phyloP scores from a whole-genome alignment of 2,888 invertebrate genomes.

The Drepana falcataria region DNA sequence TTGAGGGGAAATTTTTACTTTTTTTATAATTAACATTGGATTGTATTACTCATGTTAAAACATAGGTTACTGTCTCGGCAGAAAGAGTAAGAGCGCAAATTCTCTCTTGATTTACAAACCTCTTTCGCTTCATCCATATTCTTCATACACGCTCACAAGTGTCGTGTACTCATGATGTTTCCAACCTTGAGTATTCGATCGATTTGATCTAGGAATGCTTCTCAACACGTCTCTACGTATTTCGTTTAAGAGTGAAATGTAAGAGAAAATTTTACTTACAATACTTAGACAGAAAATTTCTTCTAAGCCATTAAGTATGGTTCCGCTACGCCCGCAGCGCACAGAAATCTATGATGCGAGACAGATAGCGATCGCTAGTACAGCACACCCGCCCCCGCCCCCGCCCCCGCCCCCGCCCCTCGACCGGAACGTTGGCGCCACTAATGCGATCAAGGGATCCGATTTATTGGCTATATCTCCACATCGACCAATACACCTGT shows the following conservation, averaged over 20 bases:
- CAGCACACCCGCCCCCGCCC: constrained; percentile 10
- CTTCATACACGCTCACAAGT: too few species aligned
- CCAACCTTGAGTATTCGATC: too few species aligned
- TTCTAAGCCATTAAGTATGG: constrained; percentile 11
- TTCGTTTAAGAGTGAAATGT: neutral
- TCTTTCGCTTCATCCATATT: too few species aligned
- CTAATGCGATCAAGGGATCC: constrained; percentile 57
- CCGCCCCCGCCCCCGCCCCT: constrained; percentile 22
- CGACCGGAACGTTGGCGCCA: constrained; percentile 65
- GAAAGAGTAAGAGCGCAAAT: too few species aligned
- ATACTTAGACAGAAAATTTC: constrained; percentile 9
- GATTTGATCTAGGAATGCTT: too few species aligned
- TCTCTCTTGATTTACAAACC: too few species aligned
- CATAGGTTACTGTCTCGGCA: too few species aligned
- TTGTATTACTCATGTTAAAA: neutral
- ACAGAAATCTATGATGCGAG: constrained; percentile 19
- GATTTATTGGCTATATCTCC: constrained; percentile 65
- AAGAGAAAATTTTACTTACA: neutral
- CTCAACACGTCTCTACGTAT: too few species aligned
- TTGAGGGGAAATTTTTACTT: constrained; percentile 4
- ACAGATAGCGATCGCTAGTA: constrained; percentile 35
- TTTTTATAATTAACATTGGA: constrained; percentile 1
- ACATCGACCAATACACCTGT: constrained; percentile 58
- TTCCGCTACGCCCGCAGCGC: constrained; percentile 19
- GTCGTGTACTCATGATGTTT: too few species aligned